A percentile compares a stretch with the other conserved stretches of the same genome.
Evolutionary conservation across 2,113 vertebrate genomes (phyloP).

Genomic region (Ptilorrhoa leucosticta): DNA sequence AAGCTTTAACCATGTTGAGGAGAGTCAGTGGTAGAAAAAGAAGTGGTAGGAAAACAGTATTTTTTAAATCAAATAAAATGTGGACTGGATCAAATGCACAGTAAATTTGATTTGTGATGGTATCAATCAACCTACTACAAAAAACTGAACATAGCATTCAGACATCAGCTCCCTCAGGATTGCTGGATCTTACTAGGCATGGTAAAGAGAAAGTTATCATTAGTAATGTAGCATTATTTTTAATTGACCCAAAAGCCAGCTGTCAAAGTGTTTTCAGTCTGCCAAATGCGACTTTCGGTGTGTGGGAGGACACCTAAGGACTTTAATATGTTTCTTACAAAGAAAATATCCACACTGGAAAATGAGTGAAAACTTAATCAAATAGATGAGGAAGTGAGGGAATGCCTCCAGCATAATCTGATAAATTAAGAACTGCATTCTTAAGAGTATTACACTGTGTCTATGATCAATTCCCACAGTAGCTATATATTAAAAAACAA

Average conservation of each 20-base stretch:
- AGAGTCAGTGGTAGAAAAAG: not conserved
- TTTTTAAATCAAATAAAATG: not conserved
- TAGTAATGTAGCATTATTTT: not conserved
- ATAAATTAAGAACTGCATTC: not conserved
- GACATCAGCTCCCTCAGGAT: not conserved
- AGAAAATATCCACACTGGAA: not conserved
- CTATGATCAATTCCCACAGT: not conserved
- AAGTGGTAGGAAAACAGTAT: not conserved
- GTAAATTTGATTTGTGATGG: not conserved
- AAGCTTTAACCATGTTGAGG: not conserved
- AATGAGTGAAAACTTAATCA: not conserved
- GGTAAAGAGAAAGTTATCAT: not conserved
- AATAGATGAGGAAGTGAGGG: not conserved
- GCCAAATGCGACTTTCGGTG: slow-evolving; percentile 1
- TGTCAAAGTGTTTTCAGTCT: slow-evolving; percentile 3
- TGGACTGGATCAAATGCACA: not conserved
- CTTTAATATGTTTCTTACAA: not conserved
- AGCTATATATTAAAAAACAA: not conserved
- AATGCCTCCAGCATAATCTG: not conserved
- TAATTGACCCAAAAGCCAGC: slow-evolving; percentile 37
- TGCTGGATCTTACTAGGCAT: not conserved
- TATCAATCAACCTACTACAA: not conserved
- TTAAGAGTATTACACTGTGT: not conserved
- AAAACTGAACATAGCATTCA: not conserved
- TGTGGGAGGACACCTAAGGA: not conserved